phyloP scores from a whole-genome alignment of 1,140 invertebrate genomes.

The Bombyx mandarina region DNA sequence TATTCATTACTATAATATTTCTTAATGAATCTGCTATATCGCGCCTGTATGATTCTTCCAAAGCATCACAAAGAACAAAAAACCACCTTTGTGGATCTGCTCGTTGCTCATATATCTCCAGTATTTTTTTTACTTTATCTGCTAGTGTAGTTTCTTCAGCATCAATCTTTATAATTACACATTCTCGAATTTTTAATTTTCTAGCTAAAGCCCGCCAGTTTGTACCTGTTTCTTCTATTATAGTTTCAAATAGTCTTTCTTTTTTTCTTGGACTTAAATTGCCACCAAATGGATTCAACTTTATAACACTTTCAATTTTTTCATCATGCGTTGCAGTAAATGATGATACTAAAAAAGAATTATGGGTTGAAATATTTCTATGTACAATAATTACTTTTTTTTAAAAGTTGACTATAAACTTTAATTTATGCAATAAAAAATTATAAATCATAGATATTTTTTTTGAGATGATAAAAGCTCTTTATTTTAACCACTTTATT shows the following conservation, averaged over 20 bases:
- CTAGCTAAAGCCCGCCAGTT: constrained; percentile 71
- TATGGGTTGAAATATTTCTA: too few relatives aligned
- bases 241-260: constrained; percentile 37
- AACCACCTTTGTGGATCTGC: constrained; percentile 53
- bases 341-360: too few relatives aligned
- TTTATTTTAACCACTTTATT: too few relatives aligned
- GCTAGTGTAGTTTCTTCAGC: constrained; percentile 20
- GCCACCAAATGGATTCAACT: constrained; percentile 14
- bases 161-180: constrained; percentile 67
- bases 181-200: constrained; percentile 67
- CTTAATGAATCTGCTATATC: constrained; percentile 38
- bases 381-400: too few relatives aligned
- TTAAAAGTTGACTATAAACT: too few relatives aligned
- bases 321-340: too few relatives aligned
- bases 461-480: too few relatives aligned
- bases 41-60: constrained; percentile 44
- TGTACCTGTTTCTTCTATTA: constrained; percentile 63
- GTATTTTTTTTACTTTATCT: constrained; percentile 31
- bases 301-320: too few relatives aligned
- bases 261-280: constrained; percentile 32
- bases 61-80: constrained; percentile 43
- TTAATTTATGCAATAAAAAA: too few relatives aligned
- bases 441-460: too few relatives aligned
- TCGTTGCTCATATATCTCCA: constrained; percentile 34
- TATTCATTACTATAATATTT: constrained; percentile 48